Percentiles rank a stretch among this genome's conserved stretches.
Evolutionary conservation across 2,797 vertebrate genomes (phyloP).

Genomic region (Pseudomugil tenellus): DNA sequence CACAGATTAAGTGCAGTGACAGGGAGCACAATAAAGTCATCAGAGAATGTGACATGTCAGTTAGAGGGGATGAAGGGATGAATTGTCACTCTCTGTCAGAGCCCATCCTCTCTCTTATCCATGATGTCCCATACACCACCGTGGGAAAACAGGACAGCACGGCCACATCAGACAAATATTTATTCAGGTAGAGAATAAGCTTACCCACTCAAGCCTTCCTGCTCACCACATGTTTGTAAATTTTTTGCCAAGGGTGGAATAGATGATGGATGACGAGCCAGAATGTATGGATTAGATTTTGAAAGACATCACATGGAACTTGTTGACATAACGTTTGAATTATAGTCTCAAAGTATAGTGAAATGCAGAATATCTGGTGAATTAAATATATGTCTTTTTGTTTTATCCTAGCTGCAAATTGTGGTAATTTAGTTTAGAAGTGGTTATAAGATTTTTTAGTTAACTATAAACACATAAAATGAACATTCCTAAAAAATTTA

Average conservation of each 20-base stretch:
- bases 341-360: background rate
- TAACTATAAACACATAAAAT: conserved; percentile 14
- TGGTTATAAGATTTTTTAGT: conserved; percentile 8
- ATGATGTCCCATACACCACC: conserved; percentile 86
- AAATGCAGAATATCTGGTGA: too few relatives aligned
- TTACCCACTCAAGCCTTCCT: conserved; percentile 68
- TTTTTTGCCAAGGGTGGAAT: conserved; percentile 55
- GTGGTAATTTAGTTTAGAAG: conserved; percentile 5
- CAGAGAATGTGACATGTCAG: conserved; percentile 93
- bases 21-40: conserved; percentile 92
- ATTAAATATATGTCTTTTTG: background rate
- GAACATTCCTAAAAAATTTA: background rate
- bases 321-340: conserved; percentile 6
- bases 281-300: conserved; percentile 32
- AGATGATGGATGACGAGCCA: conserved; percentile 32
- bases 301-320: conserved; percentile 13
- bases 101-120: conserved; percentile 87
- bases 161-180: conserved; percentile 73
- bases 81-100: conserved; percentile 91
- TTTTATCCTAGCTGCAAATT: background rate
- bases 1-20: conserved; percentile 93
- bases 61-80: conserved; percentile 87
- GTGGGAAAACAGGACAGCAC: conserved; percentile 82
- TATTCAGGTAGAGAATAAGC: conserved; percentile 78
- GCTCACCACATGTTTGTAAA: conserved; percentile 60